A percentile compares a stretch with the other conserved stretches of the same genome.
Conservation (phyloP, 2,888 invertebrate species). For the Idaea biselata region DNA sequence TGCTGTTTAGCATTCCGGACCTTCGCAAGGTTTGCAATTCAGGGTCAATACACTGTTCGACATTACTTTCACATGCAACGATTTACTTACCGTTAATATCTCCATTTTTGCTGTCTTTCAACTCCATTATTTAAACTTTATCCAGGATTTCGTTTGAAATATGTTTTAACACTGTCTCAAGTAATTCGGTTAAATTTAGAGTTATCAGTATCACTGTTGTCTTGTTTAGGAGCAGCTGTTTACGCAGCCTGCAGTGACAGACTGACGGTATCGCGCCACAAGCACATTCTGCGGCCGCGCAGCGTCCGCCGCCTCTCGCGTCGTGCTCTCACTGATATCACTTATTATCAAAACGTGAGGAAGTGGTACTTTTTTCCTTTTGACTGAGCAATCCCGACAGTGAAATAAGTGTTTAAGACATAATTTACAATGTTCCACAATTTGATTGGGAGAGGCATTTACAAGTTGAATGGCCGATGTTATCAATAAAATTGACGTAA, state of each 20-base stretch:
- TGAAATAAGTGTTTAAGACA: background rate
- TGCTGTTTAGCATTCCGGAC: conserved; percentile 7
- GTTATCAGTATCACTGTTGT: background rate
- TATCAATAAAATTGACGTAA: background rate
- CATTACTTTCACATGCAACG: conserved; percentile 17
- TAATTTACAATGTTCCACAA: background rate
- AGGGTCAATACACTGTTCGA: conserved; percentile 15
- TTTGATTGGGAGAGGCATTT: background rate
- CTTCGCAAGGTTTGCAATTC: conserved; percentile 8
- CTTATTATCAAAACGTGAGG: background rate
- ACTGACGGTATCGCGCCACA: conserved; percentile 10
- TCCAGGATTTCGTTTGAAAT: background rate
- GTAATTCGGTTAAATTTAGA: background rate
- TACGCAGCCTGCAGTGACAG: conserved; percentile 15
- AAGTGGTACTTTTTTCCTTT: background rate
- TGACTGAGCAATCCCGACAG: background rate
- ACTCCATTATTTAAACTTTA: conserved; percentile 14
- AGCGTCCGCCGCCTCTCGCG: conserved; percentile 13
- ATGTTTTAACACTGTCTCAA: background rate
- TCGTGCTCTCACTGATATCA: background rate
- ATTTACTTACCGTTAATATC: conserved; percentile 16
- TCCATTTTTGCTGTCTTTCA: conserved; percentile 16
- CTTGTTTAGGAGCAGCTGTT: conserved; percentile 6
- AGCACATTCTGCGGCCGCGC: conserved; percentile 8
- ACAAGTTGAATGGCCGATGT: background rate